Evolutionary conservation across 2,888 invertebrate genomes (phyloP), one percentile per base, ranked within the genome.

Genomic region (Heteromurus nitidus): DNA sequence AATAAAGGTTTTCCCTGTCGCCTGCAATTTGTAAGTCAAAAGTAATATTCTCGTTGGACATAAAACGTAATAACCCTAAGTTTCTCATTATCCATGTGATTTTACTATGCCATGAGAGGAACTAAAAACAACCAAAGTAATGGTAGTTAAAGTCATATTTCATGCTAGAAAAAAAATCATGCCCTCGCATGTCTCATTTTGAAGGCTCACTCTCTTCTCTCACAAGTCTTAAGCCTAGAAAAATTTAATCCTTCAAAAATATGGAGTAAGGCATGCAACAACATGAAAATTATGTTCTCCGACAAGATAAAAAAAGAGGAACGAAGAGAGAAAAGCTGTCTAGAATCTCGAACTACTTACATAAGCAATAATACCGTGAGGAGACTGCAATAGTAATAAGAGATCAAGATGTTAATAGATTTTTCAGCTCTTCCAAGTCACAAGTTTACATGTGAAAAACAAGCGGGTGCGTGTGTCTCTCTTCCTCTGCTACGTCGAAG

Each of bases 1-100:
- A 47, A 47, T 47, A 47, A 53, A 69, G 53, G 47, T 47, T 26
- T 42, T 68, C 18, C 42, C 53, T 77, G 77, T 77, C 69, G 31
- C 77, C 44, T 69, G 62, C 36, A 77, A 77, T 77, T 77, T 77
- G 77, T 69, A 69, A 77, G 53, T 36, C 70, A 53, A 53, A 70
- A 70, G 55, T 70, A 70, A 70, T 70, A 70, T 70, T 77, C 62
- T 64, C 62, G 11, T 69, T 69, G 77, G 58, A 64, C 77, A 69
- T 69, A 75, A 75, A 77, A 77, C 62, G 60, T 77, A 77, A 69
- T 77, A 77, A 64, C 69, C 77, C 62, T 69, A 77, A 69, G 69
- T 69, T 69, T 77, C 77, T 77, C 77, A 77, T 69, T 69, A 69
- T 24, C 77, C 77, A 76, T 64, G 55, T 64, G 64, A 30, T 31